These are phyloP conservation scores for Cyanoliseus patagonus DNA, from an alignment of 2,113 vertebrate species.

Conservation along the genomic window DNA sequence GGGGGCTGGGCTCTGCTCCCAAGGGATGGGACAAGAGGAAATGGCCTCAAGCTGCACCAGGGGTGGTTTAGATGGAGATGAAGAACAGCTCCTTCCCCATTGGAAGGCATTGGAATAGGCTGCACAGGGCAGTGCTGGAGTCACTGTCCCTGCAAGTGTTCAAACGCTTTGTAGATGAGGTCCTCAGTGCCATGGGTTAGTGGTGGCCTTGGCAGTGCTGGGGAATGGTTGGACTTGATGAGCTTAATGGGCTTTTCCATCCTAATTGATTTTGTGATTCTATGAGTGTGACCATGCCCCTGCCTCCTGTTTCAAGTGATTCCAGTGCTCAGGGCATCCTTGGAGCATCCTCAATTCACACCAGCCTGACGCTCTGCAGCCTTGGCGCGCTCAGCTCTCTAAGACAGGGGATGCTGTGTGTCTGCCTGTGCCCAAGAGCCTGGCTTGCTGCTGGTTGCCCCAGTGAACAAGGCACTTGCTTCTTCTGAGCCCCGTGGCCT, in stretches of 20 bases:
- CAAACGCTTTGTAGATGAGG: too few relatives aligned
- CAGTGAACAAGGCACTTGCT: rapidly evolving
- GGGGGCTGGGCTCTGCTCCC: too few relatives aligned
- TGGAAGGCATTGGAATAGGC: too few relatives aligned
- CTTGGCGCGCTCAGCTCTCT: neutral
- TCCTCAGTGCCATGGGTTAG: neutral
- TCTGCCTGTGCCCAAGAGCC: neutral
- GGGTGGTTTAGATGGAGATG: too few relatives aligned
- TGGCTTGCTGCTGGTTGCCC: neutral
- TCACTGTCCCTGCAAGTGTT: neutral
- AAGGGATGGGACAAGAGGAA: neutral
- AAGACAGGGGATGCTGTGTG: neutral
- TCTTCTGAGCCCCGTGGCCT: neutral
- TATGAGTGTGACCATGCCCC: rapidly evolving
- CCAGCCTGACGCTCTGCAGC: neutral
- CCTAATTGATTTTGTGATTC: neutral
- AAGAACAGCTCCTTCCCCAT: too few relatives aligned
- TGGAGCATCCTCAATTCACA: neutral
- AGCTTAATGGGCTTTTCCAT: neutral
- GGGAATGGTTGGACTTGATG: neutral
- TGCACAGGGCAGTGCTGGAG: too few relatives aligned
- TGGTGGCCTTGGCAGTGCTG: neutral
- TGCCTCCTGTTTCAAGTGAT: neutral
- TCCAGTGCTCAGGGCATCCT: neutral
- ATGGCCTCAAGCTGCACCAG: too few relatives aligned